A percentile compares a stretch with the other conserved stretches of the same genome.
These are phyloP conservation scores for Drosophila kanekoi DNA, from an alignment of 2,888 invertebrate species.

Conservation along the genomic window DNA sequence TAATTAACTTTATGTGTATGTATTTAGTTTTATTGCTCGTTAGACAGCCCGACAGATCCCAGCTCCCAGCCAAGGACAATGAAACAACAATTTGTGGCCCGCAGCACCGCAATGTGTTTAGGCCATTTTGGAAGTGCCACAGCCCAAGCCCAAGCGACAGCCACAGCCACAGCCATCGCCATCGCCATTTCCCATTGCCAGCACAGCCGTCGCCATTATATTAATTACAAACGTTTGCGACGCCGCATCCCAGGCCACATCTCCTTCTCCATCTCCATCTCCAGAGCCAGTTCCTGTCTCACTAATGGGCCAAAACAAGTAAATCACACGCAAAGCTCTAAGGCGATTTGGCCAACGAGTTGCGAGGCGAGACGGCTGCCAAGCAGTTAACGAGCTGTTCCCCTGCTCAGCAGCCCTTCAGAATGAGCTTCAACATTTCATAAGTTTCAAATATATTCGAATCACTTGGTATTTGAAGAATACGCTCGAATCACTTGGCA, in stretches of 20 bases:
- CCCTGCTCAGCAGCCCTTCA: not conserved
- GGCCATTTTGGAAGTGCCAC: conserved; percentile 70
- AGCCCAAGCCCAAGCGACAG: too few species aligned
- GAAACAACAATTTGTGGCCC: conserved; percentile 77
- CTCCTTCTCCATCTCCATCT: too few species aligned
- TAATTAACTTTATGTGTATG: conserved; percentile 80
- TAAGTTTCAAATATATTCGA: conserved; percentile 29
- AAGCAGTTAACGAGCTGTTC: conserved; percentile 69
- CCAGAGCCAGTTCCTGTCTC: conserved; percentile 47
- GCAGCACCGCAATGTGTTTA: conserved; percentile 69
- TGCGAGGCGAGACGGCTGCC: conserved; percentile 31
- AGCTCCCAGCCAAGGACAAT: conserved; percentile 61
- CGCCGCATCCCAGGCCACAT: conserved; percentile 42
- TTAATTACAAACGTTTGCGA: conserved; percentile 77
- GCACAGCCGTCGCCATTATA: conserved; percentile 74
- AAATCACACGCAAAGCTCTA: conserved; percentile 80
- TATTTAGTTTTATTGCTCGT: conserved; percentile 80
- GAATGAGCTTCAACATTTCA: conserved; percentile 21
- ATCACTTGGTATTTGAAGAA: conserved; percentile 5
- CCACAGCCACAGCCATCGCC: conserved; percentile 31
- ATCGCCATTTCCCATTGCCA: conserved; percentile 25
- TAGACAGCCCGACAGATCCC: conserved; percentile 51
- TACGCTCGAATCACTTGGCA: too few species aligned
- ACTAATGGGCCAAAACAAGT: conserved; percentile 77
- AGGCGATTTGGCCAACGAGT: conserved; percentile 69